phyloP scores from a whole-genome alignment of 2,797 vertebrate species.

The Myotis daubentonii region DNA sequence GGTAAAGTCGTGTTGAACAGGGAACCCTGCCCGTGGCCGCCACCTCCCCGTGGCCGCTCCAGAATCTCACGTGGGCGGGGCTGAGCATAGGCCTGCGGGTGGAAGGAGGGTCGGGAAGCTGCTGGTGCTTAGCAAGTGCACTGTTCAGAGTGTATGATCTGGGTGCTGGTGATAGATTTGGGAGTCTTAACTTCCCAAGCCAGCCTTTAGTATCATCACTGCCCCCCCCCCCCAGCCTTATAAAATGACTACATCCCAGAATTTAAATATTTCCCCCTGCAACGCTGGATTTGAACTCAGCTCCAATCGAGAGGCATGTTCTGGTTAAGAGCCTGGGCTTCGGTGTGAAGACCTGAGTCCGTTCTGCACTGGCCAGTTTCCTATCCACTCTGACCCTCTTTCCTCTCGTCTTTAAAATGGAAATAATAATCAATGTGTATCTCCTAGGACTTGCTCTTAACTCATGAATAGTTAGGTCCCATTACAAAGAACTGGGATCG shows the following conservation, averaged over 20 bases:
- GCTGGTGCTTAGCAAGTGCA: conserved; percentile 60
- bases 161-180: background rate
- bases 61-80: conserved; percentile 65
- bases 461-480: background rate
- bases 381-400: background rate
- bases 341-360: background rate
- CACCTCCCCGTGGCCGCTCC: background rate
- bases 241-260: background rate
- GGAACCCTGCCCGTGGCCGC: background rate
- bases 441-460: background rate
- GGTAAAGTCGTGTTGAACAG: conserved; percentile 40
- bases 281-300: conserved; percentile 32
- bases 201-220: background rate
- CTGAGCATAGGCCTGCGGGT: conserved; percentile 56
- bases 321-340: background rate
- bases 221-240: background rate
- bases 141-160: background rate
- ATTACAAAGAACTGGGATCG: background rate
- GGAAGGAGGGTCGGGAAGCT: conserved; percentile 50
- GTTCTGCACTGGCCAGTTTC: background rate
- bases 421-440: background rate
- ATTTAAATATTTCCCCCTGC: background rate
- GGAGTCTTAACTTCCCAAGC: background rate
- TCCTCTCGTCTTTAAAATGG: conserved; percentile 12
- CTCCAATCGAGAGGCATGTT: background rate